Base-by-base conservation (phyloP, 2,888 invertebrate species). In the Amphipoea oculea region DNA sequence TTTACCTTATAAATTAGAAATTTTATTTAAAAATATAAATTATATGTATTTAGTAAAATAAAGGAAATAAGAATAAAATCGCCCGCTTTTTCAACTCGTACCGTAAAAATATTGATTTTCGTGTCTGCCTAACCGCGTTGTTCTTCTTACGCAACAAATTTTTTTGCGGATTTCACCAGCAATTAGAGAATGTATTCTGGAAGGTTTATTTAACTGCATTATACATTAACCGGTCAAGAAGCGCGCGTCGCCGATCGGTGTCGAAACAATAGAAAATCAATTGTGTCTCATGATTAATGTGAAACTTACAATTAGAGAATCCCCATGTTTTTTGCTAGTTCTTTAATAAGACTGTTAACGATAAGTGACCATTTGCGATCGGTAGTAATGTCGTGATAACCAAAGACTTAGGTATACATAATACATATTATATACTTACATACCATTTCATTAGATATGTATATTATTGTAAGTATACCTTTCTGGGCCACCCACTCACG, bases 361-460 rank as follows among this genome's bases (percentile, higher is more conserved):
- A 63, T 42, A 62, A 23, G 0, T 60, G 9, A 48, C 45, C 20
- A 9, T 71, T 63, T 57, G 66, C 5, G 11, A 23, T 45, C 12
- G 4, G n/a, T 65, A 5, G 9, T 67, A 76, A 54, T 77, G 4
- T 76, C 29, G 36, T 62, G 45, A n/a, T 73, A 72, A 67, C 67
- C 66, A 73, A 67, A 42, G 11, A 12, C 70, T 51, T 45, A 36
- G 36, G 36, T 36, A 36, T 36, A 23, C 3, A 17, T 40, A 57
- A 23, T 71, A 73, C 45, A 11, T 45, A 45, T 72, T 66, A 62
- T 3, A 2, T 36, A 36, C 73, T 76, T 68, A 71, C 74, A 86
- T 85, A 81, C 83, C 74, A 81, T 90, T 89, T 84, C 89, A 90
- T 90, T 89, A 87, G 81, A 81, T 88, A 89, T 81, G 74, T 82